Conservation (phyloP, 2,888 invertebrate genomes). For the Cantharis rustica region DNA sequence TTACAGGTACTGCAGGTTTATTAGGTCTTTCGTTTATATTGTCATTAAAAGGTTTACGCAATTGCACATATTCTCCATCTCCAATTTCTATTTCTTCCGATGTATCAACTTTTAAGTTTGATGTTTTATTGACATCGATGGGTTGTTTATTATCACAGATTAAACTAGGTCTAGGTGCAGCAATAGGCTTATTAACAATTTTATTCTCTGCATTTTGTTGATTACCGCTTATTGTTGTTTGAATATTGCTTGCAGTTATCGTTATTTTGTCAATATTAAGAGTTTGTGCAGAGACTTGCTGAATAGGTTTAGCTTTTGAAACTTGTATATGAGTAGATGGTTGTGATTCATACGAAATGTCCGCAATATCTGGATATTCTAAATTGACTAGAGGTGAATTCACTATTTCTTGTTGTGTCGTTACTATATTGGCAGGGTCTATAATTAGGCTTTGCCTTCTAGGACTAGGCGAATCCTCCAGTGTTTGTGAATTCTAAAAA, state of each 20-base stretch:
- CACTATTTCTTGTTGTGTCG: conserved; percentile 15
- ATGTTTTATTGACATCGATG: conserved; percentile 23
- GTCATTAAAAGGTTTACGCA: conserved; percentile 56
- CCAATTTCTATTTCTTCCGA: conserved; percentile 37
- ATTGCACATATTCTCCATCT: conserved; percentile 56
- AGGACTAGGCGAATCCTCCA: conserved; percentile 15
- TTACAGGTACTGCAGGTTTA: conserved; percentile 82
- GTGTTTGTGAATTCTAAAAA: conserved; percentile 6
- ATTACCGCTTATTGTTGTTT: conserved; percentile 45
- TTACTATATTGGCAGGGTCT: conserved; percentile 48
- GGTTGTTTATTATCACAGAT: conserved; percentile 34
- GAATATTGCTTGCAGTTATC: conserved; percentile 53
- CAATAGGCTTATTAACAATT: conserved; percentile 53
- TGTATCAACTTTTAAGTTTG: conserved; percentile 42
- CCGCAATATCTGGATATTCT: conserved; percentile 57
- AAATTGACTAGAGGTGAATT: conserved; percentile 58
- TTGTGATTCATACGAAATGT: conserved; percentile 37
- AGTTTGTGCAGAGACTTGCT: conserved; percentile 55
- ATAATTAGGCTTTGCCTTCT: conserved; percentile 34
- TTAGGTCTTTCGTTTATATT: conserved; percentile 56
- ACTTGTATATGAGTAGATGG: conserved; percentile 35
- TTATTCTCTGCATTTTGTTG: conserved; percentile 22
- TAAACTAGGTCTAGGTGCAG: conserved; percentile 60
- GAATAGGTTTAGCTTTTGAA: conserved; percentile 46
- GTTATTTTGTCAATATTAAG: conserved; percentile 57